Evolutionary conservation across 2,113 vertebrate species (phyloP).

Genomic region (Perccottus glenii): DNA sequence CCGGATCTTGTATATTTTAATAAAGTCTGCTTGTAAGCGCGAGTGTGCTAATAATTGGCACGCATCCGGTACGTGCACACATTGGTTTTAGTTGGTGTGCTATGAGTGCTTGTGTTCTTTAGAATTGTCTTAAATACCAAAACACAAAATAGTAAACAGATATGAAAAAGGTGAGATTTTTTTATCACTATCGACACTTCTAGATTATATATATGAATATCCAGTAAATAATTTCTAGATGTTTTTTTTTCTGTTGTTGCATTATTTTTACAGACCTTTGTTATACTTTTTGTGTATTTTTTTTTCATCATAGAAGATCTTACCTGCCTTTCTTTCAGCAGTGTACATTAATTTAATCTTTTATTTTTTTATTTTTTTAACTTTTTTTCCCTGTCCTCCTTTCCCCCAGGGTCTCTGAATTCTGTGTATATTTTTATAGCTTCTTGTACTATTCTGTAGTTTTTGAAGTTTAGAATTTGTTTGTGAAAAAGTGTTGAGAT

Average conservation of each 20-base stretch:
- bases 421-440: constrained; percentile 84
- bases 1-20: constrained; percentile 84
- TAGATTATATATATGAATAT: constrained; percentile 86
- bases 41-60: constrained; percentile 41
- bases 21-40: constrained; percentile 59
- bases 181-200: constrained; percentile 81
- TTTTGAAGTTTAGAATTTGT: constrained; percentile 83
- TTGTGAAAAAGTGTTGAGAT: constrained; percentile 85
- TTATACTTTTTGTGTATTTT: constrained; percentile 66
- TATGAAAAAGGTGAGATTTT: constrained; percentile 79
- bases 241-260: constrained; percentile 66
- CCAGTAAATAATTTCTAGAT: constrained; percentile 81
- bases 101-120: constrained; percentile 68
- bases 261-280: constrained; percentile 65
- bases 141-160: constrained; percentile 83
- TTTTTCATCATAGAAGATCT: constrained; percentile 65
- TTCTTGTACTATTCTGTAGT: constrained; percentile 83
- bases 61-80: constrained; percentile 35
- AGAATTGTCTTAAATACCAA: constrained; percentile 85
- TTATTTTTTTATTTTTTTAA: constrained; percentile 55
- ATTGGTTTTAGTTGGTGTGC: constrained; percentile 57
- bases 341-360: constrained; percentile 82
- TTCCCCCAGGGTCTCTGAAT: constrained; percentile 47
- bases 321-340: constrained; percentile 50
- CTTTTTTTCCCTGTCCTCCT: constrained; percentile 33